Conservation (phyloP, 2,113 vertebrate genomes). For the Sturnus vulgaris region DNA sequence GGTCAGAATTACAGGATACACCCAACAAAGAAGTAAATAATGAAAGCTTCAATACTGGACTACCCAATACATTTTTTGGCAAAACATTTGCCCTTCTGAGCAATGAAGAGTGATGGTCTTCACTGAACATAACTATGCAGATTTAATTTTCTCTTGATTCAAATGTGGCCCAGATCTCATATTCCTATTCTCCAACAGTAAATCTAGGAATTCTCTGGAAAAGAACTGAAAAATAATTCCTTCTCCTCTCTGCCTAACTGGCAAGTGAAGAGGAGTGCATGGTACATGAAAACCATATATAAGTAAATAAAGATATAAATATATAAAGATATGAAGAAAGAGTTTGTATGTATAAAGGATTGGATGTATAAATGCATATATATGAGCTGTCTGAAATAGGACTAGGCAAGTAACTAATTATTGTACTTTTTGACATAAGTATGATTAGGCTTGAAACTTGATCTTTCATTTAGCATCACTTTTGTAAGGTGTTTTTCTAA, state of each 20-base stretch:
- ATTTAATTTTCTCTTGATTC: neutral
- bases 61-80: neutral
- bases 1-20: neutral
- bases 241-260: neutral
- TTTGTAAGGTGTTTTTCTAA: neutral
- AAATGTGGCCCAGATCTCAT: neutral
- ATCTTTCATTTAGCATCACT: neutral
- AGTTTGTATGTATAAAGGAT: neutral
- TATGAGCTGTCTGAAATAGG: neutral
- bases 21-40: neutral
- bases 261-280: neutral
- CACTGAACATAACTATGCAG: neutral
- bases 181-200: neutral
- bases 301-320: too few species aligned
- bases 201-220: neutral
- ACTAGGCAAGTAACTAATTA: neutral
- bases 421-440: neutral
- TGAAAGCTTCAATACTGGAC: neutral
- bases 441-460: neutral
- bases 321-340: neutral
- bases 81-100: neutral
- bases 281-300: neutral
- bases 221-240: neutral
- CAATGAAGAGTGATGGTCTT: neutral
- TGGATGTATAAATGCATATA: neutral